Evolutionary conservation across 2,888 invertebrate species (phyloP), one percentile per base, ranked within the genome.

Genomic region (Drosophila fulvimacula): DNA sequence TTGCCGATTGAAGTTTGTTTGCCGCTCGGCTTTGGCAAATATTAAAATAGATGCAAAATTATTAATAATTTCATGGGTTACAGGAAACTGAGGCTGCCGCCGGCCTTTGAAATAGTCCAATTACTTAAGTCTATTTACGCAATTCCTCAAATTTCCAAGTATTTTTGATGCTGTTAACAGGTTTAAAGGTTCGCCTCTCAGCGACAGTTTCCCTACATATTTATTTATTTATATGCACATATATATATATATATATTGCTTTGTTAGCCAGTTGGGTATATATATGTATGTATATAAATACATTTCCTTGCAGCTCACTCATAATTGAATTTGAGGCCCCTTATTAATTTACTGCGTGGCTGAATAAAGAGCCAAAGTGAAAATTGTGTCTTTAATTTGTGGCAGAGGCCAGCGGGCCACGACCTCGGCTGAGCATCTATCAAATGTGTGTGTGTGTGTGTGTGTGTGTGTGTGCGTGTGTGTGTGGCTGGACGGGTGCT

Each of bases 351-450:
- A 17, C 46, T 58, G 57, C 48, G 34, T 48, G 53, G 49, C 36
- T 72, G 55, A 49, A 51, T 63, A 39, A 49, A n/a, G 49, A 11
- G 21, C 36, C 19, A 27, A 56, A 51, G 51, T 46, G 71, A 34
- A 41, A 63, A 70, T 53, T 55, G 41, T 24, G 39, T 42, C 68
- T 68, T 59, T 58, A 55, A 65, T 46, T 67, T 66, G 41, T 39
- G 38, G 32, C 58, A 38, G 24, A 24, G 57, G 38, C 52, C 42
- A 39, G 1, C 3, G 15, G 42, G 42, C 21, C 19, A 41, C 24
- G 30, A 42, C n/a, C 39, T 27, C 6, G 48, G 36, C 60, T 72
- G 44, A 76, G 60, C 81, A 81, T 81, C 64, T 58, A 81, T 81
- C 79, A 80, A 81, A 62, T 82, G 65, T 24, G 44, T 53, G 41